A percentile compares a stretch with the other conserved stretches of the same genome.
Conservation (phyloP, 2,888 invertebrate species). For the Dexiosoma caninum region DNA sequence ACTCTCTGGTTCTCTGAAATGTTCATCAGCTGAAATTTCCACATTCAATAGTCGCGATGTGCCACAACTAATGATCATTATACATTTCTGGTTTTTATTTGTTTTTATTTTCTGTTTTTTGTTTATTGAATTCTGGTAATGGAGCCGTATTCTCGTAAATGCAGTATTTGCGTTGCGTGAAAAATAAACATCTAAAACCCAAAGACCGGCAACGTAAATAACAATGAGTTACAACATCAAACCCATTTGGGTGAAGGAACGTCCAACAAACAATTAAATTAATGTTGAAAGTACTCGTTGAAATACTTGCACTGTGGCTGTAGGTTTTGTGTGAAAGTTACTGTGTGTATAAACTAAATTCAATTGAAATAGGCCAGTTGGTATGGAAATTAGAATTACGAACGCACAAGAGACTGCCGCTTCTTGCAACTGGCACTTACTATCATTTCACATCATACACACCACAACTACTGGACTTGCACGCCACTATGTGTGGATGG, state of each 20-base stretch:
- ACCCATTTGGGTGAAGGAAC: not conserved
- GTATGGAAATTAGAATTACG: not conserved
- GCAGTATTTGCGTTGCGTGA: conserved; percentile 19
- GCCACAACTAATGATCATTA: not conserved
- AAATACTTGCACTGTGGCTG: not conserved
- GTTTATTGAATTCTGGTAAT: not conserved
- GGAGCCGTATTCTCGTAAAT: not conserved
- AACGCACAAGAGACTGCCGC: not conserved
- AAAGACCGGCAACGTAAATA: conserved; percentile 23
- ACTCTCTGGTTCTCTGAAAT: conserved; percentile 8
- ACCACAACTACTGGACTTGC: not conserved
- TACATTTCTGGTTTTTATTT: too few species aligned
- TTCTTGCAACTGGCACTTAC: not conserved
- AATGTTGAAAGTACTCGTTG: conserved; percentile 5
- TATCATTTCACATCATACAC: conserved; percentile 1
- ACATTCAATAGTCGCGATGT: not conserved
- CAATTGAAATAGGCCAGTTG: conserved; percentile 13
- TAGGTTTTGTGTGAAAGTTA: not conserved
- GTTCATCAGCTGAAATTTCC: not conserved
- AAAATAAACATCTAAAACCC: conserved; percentile 6
- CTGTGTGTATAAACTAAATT: not conserved
- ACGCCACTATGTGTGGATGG: not conserved
- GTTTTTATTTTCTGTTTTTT: not conserved
- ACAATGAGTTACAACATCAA: conserved; percentile 19
- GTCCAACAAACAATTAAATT: conserved; percentile 26